phyloP scores from a whole-genome alignment of 2,113 vertebrate species.

The Todiramphus chloris region DNA sequence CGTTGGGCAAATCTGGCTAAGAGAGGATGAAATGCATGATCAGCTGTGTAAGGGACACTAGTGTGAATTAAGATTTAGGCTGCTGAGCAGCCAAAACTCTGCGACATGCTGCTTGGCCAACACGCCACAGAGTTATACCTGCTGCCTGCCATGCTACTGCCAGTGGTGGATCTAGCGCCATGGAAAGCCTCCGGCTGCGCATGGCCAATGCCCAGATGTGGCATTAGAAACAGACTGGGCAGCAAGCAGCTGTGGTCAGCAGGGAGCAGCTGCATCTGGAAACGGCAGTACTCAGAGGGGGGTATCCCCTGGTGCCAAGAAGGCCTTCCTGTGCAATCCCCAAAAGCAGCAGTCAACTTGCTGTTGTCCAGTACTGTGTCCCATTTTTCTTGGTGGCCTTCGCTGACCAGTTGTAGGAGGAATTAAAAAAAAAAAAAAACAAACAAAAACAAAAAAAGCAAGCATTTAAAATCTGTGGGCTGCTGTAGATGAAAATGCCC shows the following conservation, averaged over 20 bases:
- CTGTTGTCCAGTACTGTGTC: background rate
- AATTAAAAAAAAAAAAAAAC: background rate
- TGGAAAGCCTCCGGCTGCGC: background rate
- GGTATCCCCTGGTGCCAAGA: background rate
- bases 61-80: background rate
- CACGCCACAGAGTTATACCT: rapidly evolving
- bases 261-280: background rate
- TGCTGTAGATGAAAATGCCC: background rate
- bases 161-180: rapidly evolving
- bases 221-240: background rate
- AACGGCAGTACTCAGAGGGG: rapidly evolving
- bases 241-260: background rate
- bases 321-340: background rate
- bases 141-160: background rate
- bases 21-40: background rate
- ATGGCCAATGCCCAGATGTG: background rate
- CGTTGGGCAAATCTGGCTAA: background rate
- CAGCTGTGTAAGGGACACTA: background rate
- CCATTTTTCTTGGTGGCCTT: background rate
- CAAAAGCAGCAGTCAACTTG: background rate
- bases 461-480: background rate
- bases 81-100: background rate
- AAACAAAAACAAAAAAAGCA: rapidly evolving
- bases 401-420: background rate
- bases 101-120: background rate